Evolutionary conservation across 35 echinoderm and acorn worm species (phyloP).

Genomic region (Holothuria glaberrima): DNA sequence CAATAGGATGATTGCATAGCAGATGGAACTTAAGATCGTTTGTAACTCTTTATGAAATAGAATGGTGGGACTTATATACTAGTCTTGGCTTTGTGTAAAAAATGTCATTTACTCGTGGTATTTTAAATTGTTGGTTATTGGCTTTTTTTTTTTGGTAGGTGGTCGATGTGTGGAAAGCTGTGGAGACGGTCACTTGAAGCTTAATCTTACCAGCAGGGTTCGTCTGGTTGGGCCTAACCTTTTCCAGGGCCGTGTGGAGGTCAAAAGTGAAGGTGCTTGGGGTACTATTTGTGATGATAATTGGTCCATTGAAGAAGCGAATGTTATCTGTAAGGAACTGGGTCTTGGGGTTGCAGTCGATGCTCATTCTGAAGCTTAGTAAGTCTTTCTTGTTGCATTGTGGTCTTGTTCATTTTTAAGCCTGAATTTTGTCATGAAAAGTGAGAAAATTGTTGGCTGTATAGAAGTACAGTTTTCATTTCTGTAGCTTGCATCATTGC

Average conservation of each 20-base stretch:
- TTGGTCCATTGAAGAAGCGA: conserved; percentile 80
- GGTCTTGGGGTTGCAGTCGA: conserved; percentile 78
- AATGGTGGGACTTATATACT: too few species aligned
- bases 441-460: too few species aligned
- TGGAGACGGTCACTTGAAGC: conserved; percentile 9
- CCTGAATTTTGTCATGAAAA: too few species aligned
- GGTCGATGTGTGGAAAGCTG: conserved; percentile 69
- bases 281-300: conserved; percentile 94
- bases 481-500: too few species aligned
- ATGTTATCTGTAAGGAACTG: conserved; percentile 85
- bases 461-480: too few species aligned
- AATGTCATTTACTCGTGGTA: background rate
- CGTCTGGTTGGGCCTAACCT: conserved; percentile 51
- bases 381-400: conserved; percentile 38
- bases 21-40: too few species aligned
- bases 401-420: too few species aligned
- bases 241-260: conserved; percentile 76
- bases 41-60: too few species aligned
- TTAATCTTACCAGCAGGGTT: conserved; percentile 55
- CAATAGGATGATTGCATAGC: too few species aligned
- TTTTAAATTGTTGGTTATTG: background rate
- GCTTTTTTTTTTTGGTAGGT: conserved; percentile 32
- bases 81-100: background rate
- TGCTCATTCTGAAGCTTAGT: conserved; percentile 70
- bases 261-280: conserved; percentile 46